phyloP scores from a whole-genome alignment of 2,113 vertebrate genomes.

The Microcebus griseorufus region DNA sequence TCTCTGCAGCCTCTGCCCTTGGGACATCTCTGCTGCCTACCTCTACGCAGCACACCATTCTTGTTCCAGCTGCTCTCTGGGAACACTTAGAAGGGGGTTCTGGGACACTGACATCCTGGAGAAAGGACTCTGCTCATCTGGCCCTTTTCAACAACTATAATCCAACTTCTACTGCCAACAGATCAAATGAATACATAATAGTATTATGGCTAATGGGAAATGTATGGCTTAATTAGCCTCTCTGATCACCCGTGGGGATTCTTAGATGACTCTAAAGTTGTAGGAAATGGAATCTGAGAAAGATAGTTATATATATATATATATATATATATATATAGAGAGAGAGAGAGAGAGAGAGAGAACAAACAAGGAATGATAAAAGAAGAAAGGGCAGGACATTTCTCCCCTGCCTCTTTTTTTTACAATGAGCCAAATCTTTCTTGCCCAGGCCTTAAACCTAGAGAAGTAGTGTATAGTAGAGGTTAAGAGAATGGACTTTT shows the following conservation, averaged over 20 bases:
- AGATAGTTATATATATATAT: background rate
- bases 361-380: background rate
- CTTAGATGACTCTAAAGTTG: conserved; percentile 55
- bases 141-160: conserved; percentile 5
- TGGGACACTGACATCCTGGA: background rate
- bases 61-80: background rate
- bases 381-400: background rate
- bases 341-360: background rate
- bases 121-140: conserved; percentile 47
- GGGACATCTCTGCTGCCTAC: background rate
- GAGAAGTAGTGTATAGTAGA: background rate
- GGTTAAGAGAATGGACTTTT: conserved; percentile 39
- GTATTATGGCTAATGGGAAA: conserved; percentile 36
- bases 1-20: background rate
- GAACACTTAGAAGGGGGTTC: background rate
- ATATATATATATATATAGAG: too few species aligned
- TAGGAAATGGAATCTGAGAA: conserved; percentile 34
- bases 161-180: conserved; percentile 35
- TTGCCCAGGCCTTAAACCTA: background rate
- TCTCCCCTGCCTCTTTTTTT: conserved; percentile 11
- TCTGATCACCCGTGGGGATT: conserved; percentile 50
- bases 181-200: conserved; percentile 54
- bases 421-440: background rate
- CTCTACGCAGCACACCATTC: background rate
- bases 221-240: conserved; percentile 54